phyloP scores from a whole-genome alignment of 2,797 vertebrate species.

The Dendrocincla fuliginosa region DNA sequence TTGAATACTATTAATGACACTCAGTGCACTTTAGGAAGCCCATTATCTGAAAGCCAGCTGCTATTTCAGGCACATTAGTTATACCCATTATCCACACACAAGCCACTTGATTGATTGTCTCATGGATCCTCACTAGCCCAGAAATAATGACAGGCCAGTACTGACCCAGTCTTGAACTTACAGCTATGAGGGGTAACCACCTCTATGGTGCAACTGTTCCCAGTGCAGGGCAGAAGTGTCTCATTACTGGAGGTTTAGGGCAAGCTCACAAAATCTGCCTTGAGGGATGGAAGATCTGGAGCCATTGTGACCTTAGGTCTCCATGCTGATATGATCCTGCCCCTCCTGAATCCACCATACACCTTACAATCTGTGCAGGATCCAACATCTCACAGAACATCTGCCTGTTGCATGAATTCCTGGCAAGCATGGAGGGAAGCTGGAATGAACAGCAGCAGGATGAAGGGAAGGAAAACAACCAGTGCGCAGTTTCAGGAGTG shows the following conservation, averaged over 20 bases:
- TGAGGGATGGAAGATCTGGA: background rate
- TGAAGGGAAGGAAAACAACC: background rate
- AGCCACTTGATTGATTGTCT: background rate
- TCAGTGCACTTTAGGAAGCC: constrained; percentile 15
- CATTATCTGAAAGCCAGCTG: constrained; percentile 38
- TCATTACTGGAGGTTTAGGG: background rate
- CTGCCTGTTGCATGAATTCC: background rate
- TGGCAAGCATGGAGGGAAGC: background rate
- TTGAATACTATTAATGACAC: constrained; percentile 49
- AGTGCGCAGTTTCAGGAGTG: background rate
- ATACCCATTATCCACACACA: constrained; percentile 16
- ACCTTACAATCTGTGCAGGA: background rate
- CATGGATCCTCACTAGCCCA: background rate
- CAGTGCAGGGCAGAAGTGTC: background rate
- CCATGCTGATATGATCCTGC: background rate
- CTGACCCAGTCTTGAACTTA: background rate
- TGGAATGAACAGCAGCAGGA: background rate
- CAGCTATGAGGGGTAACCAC: background rate
- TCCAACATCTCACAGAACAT: background rate
- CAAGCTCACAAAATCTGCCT: background rate
- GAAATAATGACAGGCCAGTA: background rate
- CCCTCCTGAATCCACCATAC: background rate
- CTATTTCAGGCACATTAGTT: constrained; percentile 49
- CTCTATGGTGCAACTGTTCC: background rate
- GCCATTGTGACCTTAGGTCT: background rate